phyloP scores from a whole-genome alignment of 1,140 invertebrate genomes.

The Eurosta solidaginis region DNA sequence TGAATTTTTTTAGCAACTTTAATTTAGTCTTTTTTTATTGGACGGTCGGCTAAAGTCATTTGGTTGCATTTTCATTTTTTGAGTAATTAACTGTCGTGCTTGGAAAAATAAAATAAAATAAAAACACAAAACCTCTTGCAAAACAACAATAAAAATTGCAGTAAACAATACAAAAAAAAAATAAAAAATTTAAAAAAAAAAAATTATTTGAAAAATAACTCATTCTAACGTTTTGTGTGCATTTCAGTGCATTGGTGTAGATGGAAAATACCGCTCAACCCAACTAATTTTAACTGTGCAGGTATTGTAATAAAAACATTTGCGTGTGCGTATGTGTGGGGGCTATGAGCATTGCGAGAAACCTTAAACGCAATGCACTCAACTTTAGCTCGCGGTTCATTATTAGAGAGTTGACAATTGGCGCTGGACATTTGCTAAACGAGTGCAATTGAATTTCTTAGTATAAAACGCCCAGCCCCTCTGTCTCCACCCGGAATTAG shows the following conservation, averaged over 20 bases:
- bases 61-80: not conserved
- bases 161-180: not conserved
- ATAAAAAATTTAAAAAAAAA: not conserved
- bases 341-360: not conserved
- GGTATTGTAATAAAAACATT: too few species aligned
- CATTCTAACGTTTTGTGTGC: not conserved
- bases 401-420: not conserved
- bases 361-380: not conserved
- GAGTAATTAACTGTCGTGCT: not conserved
- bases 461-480: too few species aligned
- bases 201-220: not conserved
- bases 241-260: not conserved
- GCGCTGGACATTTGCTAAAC: not conserved
- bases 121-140: not conserved
- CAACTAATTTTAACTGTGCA: too few species aligned
- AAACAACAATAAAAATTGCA: constrained; percentile 5
- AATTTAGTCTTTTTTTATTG: not conserved
- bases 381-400: not conserved
- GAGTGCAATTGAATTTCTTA: too few species aligned
- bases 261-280: too few species aligned
- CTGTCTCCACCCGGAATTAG: too few species aligned
- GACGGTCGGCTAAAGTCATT: not conserved
- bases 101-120: not conserved
- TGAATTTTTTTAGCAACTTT: not conserved
- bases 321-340: not conserved